These are phyloP conservation scores for Peribatodes rhomboidaria DNA, from an alignment of 2,888 invertebrate species.

Conservation along the genomic window DNA sequence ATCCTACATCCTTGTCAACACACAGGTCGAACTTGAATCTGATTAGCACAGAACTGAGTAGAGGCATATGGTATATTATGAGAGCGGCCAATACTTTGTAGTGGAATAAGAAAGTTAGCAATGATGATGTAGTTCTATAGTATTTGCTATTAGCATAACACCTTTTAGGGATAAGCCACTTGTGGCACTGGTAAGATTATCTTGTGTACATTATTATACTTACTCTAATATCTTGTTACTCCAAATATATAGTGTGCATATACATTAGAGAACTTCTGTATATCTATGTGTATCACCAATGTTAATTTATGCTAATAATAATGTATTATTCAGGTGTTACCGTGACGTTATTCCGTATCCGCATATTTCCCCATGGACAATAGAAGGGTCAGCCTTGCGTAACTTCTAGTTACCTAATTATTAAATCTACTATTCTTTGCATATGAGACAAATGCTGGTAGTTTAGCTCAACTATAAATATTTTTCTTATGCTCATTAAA, in stretches of 20 bases:
- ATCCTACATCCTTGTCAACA: neutral
- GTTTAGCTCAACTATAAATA: neutral
- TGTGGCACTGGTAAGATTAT: no score
- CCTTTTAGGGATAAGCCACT: no score
- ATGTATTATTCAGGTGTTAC: slow-evolving; percentile 9
- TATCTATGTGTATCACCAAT: neutral
- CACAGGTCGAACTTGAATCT: no score
- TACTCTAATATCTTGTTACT: no score
- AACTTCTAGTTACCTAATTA: slow-evolving; percentile 1
- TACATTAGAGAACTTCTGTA: no score
- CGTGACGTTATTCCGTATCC: slow-evolving; percentile 13
- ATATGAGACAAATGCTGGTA: neutral
- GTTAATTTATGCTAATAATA: neutral
- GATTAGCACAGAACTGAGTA: neutral
- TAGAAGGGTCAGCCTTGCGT: slow-evolving; percentile 10
- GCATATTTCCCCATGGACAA: slow-evolving; percentile 26
- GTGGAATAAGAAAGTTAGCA: neutral
- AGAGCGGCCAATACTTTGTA: neutral
- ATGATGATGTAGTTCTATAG: no score
- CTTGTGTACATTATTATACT: no score
- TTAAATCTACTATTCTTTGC: neutral
- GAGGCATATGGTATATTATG: no score
- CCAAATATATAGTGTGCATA: no score
- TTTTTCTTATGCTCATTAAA: no score
- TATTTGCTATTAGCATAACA: no score